Conservation (phyloP, 2,113 vertebrate species). For the Hyaena hyaena region DNA sequence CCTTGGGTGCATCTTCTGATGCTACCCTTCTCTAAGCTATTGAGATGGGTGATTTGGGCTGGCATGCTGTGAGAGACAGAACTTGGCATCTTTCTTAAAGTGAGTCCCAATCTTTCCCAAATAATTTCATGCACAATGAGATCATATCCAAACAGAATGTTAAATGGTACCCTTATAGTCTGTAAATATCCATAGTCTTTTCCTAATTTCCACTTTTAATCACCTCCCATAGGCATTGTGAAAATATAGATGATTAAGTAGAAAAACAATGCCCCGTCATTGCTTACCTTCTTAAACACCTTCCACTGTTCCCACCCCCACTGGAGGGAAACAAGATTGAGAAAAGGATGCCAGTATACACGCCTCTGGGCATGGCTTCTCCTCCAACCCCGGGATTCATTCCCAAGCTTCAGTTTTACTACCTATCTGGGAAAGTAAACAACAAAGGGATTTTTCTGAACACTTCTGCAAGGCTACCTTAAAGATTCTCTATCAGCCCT, state of each 20-base stretch:
- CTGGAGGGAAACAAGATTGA: not conserved
- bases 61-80: not conserved
- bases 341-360: not conserved
- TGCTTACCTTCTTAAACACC: not conserved
- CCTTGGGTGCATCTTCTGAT: not conserved
- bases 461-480: not conserved
- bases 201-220: not conserved
- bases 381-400: not conserved
- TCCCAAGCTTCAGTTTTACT: conserved; percentile 39
- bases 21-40: not conserved
- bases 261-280: not conserved
- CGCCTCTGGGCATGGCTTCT: not conserved
- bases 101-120: not conserved
- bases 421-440: conserved; percentile 47
- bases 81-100: not conserved
- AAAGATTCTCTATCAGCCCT: not conserved
- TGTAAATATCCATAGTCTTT: not conserved
- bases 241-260: not conserved
- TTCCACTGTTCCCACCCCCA: not conserved
- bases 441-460: conserved; percentile 10
- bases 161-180: not conserved
- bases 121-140: not conserved
- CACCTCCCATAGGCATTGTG: not conserved
- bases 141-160: not conserved
- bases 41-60: not conserved